Conservation (phyloP, 2,888 invertebrate genomes). For the Eurytoma californica region DNA sequence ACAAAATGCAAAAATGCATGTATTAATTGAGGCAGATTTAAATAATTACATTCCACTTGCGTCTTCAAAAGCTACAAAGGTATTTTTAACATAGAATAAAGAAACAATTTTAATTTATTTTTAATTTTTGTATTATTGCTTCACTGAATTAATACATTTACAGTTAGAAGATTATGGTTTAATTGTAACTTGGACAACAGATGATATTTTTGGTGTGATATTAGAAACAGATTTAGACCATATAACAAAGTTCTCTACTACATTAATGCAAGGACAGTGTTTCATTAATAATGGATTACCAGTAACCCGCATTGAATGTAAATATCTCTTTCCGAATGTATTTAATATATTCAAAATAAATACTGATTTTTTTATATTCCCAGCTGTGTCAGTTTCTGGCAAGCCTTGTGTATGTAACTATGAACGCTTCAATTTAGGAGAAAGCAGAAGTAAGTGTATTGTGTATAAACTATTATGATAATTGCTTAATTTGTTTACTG, state of each 20-base stretch:
- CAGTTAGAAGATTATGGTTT: constrained; percentile 88
- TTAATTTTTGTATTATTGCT: no score
- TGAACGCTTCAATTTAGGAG: constrained; percentile 73
- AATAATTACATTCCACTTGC: constrained; percentile 65
- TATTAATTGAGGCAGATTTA: constrained; percentile 73
- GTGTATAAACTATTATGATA: constrained; percentile 17
- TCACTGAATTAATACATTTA: background rate
- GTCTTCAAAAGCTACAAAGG: constrained; percentile 69
- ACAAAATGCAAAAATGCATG: constrained; percentile 67
- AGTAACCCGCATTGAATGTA: constrained; percentile 87
- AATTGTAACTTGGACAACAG: constrained; percentile 87
- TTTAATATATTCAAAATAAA: background rate
- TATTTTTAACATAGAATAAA: constrained; percentile 55
- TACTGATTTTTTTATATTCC: background rate
- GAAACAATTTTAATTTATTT: no score
- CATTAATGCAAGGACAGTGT: constrained; percentile 83
- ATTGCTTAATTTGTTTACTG: background rate
- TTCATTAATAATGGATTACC: constrained; percentile 87
- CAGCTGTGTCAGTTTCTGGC: constrained; percentile 80
- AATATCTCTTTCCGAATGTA: constrained; percentile 66
- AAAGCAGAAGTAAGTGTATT: constrained; percentile 64
- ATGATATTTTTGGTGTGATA: constrained; percentile 84
- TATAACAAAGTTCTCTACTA: constrained; percentile 83
- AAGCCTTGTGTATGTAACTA: constrained; percentile 77
- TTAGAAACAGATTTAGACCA: constrained; percentile 86